Percentiles rank a stretch among this genome's conserved stretches.
phyloP scores from a whole-genome alignment of 2,888 invertebrate genomes.

The Macrophya annulata region DNA sequence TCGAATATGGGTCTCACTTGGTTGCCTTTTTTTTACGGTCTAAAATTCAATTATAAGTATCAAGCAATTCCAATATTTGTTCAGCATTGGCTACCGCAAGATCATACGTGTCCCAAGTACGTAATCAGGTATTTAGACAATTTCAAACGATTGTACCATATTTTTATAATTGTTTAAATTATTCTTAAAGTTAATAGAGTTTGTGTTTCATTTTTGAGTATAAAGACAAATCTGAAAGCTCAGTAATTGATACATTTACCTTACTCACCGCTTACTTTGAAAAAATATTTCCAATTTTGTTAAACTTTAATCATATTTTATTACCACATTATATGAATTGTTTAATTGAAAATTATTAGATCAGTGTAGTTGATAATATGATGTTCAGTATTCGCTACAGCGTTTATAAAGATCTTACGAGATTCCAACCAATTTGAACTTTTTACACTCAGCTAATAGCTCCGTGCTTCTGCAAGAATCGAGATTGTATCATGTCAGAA shows the following conservation, averaged over 20 bases:
- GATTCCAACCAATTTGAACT: conserved; percentile 10
- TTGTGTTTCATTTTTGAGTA: background rate
- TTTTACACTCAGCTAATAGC: background rate
- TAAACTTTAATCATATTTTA: too few relatives aligned
- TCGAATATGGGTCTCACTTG: background rate
- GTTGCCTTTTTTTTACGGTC: background rate
- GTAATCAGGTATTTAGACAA: too few relatives aligned
- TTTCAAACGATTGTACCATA: too few relatives aligned
- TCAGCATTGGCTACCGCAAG: too few relatives aligned
- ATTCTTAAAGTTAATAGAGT: background rate
- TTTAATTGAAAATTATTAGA: background rate
- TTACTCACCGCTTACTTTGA: background rate
- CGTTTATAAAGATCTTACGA: background rate
- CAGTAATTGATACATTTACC: background rate
- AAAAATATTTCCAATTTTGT: background rate
- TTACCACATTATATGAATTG: too few relatives aligned
- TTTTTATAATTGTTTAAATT: too few relatives aligned
- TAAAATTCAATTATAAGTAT: background rate
- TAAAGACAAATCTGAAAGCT: background rate
- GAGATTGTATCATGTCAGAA: background rate
- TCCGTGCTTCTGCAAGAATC: background rate
- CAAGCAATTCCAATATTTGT: too few relatives aligned
- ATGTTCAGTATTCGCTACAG: background rate
- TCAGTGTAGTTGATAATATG: background rate
- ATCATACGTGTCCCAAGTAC: too few relatives aligned